These are phyloP conservation scores for Panzeria rudis DNA, from an alignment of 2,888 invertebrate genomes.

Conservation along the genomic window DNA sequence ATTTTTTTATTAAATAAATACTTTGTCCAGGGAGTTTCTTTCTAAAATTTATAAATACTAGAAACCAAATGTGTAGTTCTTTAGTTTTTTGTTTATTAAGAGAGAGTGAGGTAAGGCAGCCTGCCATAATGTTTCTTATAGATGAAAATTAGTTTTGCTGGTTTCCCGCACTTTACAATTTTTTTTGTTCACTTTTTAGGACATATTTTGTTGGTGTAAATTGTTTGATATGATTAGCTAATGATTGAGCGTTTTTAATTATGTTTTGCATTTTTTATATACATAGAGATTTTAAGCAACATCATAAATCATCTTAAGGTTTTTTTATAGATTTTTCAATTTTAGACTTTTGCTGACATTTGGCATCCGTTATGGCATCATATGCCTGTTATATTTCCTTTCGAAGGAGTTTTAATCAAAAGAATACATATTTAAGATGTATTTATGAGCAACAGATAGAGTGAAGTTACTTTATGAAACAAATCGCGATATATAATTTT, in stretches of 20 bases:
- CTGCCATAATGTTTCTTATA: slow-evolving; percentile 29
- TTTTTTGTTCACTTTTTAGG: slow-evolving; percentile 3
- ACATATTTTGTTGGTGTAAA: not conserved
- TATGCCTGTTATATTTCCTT: slow-evolving; percentile 64
- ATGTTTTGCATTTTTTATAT: slow-evolving; percentile 41
- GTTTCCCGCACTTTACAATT: slow-evolving; percentile 61
- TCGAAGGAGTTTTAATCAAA: not conserved
- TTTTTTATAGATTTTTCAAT: not conserved
- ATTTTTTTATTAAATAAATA: slow-evolving; percentile 40
- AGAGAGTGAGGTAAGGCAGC: not conserved
- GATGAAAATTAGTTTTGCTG: slow-evolving; percentile 66
- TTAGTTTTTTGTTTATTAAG: slow-evolving; percentile 26
- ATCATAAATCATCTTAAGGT: slow-evolving; percentile 38
- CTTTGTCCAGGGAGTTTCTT: slow-evolving; percentile 35
- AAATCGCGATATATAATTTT: too few species aligned
- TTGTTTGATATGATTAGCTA: slow-evolving; percentile 74
- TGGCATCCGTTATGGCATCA: slow-evolving; percentile 73
- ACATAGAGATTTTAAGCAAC: not conserved
- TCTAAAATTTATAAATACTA: not conserved
- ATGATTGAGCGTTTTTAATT: slow-evolving; percentile 78
- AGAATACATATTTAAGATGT: not conserved
- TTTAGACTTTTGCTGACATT: slow-evolving; percentile 72
- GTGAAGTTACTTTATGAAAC: too few species aligned
- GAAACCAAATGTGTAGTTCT: slow-evolving; percentile 55
- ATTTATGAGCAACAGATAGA: not conserved